These are phyloP conservation scores for Benthosema pterotum DNA, from an alignment of 2,797 vertebrate species.

Conservation along the genomic window DNA sequence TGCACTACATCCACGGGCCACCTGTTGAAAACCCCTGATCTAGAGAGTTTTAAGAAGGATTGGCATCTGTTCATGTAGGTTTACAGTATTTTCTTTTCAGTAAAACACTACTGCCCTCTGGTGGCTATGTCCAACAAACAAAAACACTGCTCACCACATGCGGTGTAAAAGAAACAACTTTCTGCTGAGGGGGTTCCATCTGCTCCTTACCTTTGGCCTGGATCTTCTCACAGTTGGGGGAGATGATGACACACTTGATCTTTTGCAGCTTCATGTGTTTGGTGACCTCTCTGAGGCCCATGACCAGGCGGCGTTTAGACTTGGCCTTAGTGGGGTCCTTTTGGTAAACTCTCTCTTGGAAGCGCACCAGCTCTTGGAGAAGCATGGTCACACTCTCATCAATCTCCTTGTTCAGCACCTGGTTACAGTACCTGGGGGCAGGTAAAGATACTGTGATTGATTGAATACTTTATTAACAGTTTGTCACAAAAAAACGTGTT, in stretches of 20 bases:
- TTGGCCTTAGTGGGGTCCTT: conserved; percentile 96
- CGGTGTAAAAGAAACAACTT: neutral
- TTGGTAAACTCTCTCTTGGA: conserved; percentile 95
- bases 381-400: conserved; percentile 96
- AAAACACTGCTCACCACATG: neutral
- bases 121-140: neutral
- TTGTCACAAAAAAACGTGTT: too few relatives aligned
- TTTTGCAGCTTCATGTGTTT: conserved; percentile 98
- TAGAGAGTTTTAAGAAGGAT: neutral
- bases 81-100: neutral
- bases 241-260: conserved; percentile 98
- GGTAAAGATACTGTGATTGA: neutral
- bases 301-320: conserved; percentile 93
- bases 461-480: too few relatives aligned
- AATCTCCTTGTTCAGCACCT: conserved; percentile 98
- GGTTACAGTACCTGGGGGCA: conserved; percentile 92
- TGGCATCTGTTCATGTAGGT: neutral
- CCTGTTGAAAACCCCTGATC: too few relatives aligned
- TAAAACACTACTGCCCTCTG: conserved; percentile 18
- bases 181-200: too few relatives aligned
- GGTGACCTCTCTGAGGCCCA: conserved; percentile 98
- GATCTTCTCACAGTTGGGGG: conserved; percentile 99
- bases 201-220: conserved; percentile 91
- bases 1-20: too few relatives aligned
- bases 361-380: conserved; percentile 95